Evolutionary conservation across 1,140 invertebrate genomes (phyloP), one percentile per base, ranked within the genome.

Genomic region (Aphidius ervi): DNA sequence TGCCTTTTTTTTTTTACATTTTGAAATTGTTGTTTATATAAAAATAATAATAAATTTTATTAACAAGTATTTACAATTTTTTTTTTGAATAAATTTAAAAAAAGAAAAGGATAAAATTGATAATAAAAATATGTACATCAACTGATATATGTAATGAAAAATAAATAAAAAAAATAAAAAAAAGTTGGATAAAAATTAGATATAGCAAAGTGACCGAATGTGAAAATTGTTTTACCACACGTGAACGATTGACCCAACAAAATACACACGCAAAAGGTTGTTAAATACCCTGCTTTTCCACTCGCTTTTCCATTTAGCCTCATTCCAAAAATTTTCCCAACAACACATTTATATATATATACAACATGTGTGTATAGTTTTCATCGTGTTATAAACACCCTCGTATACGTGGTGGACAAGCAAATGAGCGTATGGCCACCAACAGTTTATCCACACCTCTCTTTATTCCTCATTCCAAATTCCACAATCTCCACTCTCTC

Each of bases 171-270:
- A 39, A 43, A 46, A 46, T 53, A 48, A 9, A 43, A 47, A 55
- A 55, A 39, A 16, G 16, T 16, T 16, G 16, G 16, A 16, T 8
- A 5, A 60, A 48, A 55, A 40, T 48, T 50, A 40, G 63, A 31
- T 46, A 52, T 56, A 40, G 16, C 48, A 58, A 57, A 67, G 65
- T 56, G 63, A 65, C 65, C 68, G 68, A 75, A 77, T 72, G 59
- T 67, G 63, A 69, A 72, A 75, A 74, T 69, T 70, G 74, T 75
- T 76, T 76, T 71, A 71, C 73, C 75, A 76, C 70, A 72, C 69
- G 73, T 70, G 67, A 69, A 70, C 73, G 74, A 77, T 77, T 79
- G 75, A 75, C 70, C 71, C 68, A 65, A 54, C 63, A 63, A 59
- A 41, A 52, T 42, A 48, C 58, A 58, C 48, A 46, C 59, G 59